phyloP scores from a whole-genome alignment of 2,113 vertebrate species.

The Hydropotes inermis region DNA sequence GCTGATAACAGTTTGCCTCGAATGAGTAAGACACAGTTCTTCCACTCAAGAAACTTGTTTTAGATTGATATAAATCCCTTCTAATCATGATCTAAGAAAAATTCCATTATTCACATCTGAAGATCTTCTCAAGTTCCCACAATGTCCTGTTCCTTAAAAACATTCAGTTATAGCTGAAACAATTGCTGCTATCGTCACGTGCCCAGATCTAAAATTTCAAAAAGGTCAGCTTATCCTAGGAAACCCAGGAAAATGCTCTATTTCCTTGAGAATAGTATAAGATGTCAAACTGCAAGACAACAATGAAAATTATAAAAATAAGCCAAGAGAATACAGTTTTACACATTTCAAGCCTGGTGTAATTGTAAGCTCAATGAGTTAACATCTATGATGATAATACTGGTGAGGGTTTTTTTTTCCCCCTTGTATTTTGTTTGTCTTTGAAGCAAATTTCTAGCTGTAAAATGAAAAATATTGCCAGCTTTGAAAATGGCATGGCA shows the following conservation, averaged over 20 bases:
- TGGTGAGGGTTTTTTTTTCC: background rate
- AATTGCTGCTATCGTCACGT: too few relatives aligned
- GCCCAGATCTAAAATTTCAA: background rate
- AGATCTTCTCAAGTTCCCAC: background rate
- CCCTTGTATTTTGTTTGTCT: background rate
- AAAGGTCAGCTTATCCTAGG: background rate
- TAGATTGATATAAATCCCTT: background rate
- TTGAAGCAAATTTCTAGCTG: constrained; percentile 51
- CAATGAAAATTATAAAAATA: background rate
- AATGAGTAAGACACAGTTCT: background rate
- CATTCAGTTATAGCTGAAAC: background rate
- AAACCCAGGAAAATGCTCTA: background rate
- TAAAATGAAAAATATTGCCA: constrained; percentile 38
- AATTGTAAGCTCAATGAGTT: background rate
- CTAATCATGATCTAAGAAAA: background rate
- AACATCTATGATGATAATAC: background rate
- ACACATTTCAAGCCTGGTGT: background rate
- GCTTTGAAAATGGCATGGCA: constrained; percentile 66
- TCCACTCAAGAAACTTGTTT: background rate
- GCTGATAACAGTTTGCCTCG: background rate
- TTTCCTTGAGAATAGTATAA: background rate
- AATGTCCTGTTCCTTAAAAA: background rate
- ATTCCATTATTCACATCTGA: background rate
- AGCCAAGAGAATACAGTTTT: background rate
- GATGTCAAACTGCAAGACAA: background rate